Percentiles rank a stretch among this genome's conserved stretches.
Evolutionary conservation across 2,797 vertebrate genomes (phyloP).

Genomic region (Bufotes viridis): DNA sequence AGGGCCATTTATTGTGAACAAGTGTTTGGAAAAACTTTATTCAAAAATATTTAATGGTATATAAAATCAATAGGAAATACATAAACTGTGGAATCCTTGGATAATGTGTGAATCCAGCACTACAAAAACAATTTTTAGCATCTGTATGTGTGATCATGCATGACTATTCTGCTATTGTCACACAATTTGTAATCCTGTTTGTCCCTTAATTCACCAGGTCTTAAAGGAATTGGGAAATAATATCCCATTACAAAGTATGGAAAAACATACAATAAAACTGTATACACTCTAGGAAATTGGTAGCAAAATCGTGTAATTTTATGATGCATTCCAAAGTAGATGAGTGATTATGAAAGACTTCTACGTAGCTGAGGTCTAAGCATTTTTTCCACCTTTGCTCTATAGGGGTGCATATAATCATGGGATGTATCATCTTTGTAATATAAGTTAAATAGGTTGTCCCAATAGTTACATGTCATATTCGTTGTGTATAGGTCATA

Average conservation of each 20-base stretch:
- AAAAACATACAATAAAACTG: background rate
- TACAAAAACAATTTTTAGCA: background rate
- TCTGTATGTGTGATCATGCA: background rate
- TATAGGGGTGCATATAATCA: too few relatives aligned
- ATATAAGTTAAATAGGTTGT: too few relatives aligned
- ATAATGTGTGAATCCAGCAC: background rate
- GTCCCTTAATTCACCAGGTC: background rate
- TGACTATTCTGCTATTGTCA: background rate
- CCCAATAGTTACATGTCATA: too few relatives aligned
- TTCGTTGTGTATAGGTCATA: too few relatives aligned
- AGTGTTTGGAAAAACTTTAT: too few relatives aligned
- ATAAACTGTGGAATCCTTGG: background rate
- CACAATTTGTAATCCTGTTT: slow-evolving; percentile 1
- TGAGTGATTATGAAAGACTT: too few relatives aligned
- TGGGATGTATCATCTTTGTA: too few relatives aligned
- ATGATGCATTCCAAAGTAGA: background rate
- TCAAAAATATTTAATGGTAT: too few relatives aligned
- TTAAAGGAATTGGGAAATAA: background rate
- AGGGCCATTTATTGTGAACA: too few relatives aligned
- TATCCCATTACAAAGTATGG: background rate
- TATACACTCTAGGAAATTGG: background rate
- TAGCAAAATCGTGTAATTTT: background rate
- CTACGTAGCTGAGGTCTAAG: too few relatives aligned
- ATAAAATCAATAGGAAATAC: too few relatives aligned
- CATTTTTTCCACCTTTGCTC: too few relatives aligned